Base-by-base conservation (phyloP, 2,797 vertebrate genomes). In the Hoplostethus atlanticus region DNA sequence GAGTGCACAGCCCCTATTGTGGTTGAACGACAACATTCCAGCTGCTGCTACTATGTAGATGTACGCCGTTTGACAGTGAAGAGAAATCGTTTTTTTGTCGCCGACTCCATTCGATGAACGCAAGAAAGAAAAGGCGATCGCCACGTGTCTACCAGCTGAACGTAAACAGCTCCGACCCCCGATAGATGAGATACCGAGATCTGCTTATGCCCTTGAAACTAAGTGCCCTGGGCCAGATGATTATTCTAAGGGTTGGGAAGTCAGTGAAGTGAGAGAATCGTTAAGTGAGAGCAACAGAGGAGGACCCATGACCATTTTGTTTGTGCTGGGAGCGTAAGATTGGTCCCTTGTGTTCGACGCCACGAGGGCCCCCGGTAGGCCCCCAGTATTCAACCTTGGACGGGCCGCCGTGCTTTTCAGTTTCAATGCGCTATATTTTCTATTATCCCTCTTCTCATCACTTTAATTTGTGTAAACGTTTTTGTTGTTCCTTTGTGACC, bases 161-260 rank as follows among this genome's bases (percentile, higher is more conserved):
- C 48, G 57, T 36, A 13, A 60, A 50, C 58, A 63, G 42, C 36
- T 68, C 2, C 9, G 57, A 71, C 48, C 79, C 21, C 1, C 21
- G 44, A 68, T 40, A 52, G 67, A 31, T 16, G 4, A 57, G 73
- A 79, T 69, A 40, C 89, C 90, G 88, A 84, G 90, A 91, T 90
- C 93, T 93, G 93, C 93, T 86, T 89, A 91, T 91, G 91, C 84
- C 84, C 81, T 91, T 85, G 91, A 90, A 93, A 94, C 91, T 89
- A 87, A 94, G 93, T 94, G 94, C 89, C 89, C 91, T 93, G 93
- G 71, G 90, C 84, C 84, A 81, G 86, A 91, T 94, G 91, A 95
- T 97, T 96, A 96, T 95, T 95, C 94, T 95, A 94, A 95, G 96
- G 94, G 95, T 93, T 93, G 90, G 87, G 93, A 93, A 96, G 94